phyloP scores from a whole-genome alignment of 2,797 vertebrate species.

The Cyclopterus lumpus region DNA sequence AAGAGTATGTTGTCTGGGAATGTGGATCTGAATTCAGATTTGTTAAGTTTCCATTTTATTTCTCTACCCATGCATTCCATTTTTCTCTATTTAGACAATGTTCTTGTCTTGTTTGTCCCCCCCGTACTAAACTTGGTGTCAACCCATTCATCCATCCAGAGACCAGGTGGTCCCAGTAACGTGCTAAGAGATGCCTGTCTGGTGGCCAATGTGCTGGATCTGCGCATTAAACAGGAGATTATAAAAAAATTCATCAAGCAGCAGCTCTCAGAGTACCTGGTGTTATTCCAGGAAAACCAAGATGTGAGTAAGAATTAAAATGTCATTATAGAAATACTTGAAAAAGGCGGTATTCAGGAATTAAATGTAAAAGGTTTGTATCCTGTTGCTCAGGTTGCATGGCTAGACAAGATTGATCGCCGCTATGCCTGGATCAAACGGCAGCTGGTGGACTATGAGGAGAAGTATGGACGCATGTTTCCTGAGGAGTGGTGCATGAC shows the following conservation, averaged over 20 bases:
- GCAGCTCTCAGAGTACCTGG: constrained; percentile 95
- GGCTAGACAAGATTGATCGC: constrained; percentile 97
- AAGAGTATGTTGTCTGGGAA: constrained; percentile 41
- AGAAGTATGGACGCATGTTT: constrained; percentile 97
- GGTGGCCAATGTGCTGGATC: constrained; percentile 95
- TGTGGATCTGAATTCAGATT: constrained; percentile 2
- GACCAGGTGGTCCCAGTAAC: constrained; percentile 94
- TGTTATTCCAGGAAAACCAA: constrained; percentile 99
- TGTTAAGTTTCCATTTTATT: neutral
- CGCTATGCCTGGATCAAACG: constrained; percentile 98
- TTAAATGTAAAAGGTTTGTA: neutral
- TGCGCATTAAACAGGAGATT: constrained; percentile 97
- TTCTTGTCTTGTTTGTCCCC: neutral
- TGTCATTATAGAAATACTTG: neutral
- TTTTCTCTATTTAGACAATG: neutral
- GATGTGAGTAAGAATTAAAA: constrained; percentile 86
- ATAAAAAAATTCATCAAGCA: constrained; percentile 99
- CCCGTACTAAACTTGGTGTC: neutral
- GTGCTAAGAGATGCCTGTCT: constrained; percentile 96
- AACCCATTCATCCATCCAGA: constrained; percentile 74
- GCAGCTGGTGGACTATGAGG: constrained; percentile 97
- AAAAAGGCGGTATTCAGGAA: neutral
- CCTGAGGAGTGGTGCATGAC: constrained; percentile 97
- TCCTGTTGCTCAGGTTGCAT: constrained; percentile 86
- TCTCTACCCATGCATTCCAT: neutral